These are phyloP conservation scores for Enteromius mattozi DNA, from an alignment of 2,797 vertebrate species.

Conservation along the genomic window DNA sequence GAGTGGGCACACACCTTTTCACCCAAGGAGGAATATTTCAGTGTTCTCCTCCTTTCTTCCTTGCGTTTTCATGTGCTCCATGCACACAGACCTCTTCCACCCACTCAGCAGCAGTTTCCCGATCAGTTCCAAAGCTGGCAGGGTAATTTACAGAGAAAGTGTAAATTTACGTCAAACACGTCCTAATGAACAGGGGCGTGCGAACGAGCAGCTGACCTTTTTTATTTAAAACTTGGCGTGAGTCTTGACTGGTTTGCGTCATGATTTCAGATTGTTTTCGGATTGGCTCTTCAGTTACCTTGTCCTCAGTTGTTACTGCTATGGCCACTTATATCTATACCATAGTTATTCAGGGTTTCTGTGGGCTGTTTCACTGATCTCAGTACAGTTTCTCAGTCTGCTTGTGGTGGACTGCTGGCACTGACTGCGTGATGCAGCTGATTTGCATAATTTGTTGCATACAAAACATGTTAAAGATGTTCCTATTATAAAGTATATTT, in stretches of 20 bases:
- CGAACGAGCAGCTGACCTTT: constrained; percentile 4
- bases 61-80: constrained; percentile 5
- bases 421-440: constrained; percentile 14
- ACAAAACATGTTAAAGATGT: constrained; percentile 9
- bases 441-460: constrained; percentile 26
- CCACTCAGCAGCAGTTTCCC: constrained; percentile 45
- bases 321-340: background rate
- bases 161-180: constrained; percentile 21
- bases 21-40: constrained; percentile 19
- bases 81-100: constrained; percentile 19
- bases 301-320: background rate
- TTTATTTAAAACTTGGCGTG: background rate
- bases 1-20: constrained; percentile 4
- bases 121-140: constrained; percentile 18
- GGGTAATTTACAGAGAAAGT: constrained; percentile 21
- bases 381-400: background rate
- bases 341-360: background rate
- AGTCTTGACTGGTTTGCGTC: background rate
- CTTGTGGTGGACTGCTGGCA: background rate
- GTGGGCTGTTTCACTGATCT: background rate
- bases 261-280: constrained; percentile 12
- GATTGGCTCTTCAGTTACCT: constrained; percentile 6
- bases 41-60: background rate
- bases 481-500: background rate
- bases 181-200: constrained; percentile 14